Conservation (phyloP, 2,888 invertebrate species). For the Stramonita haemastoma region DNA sequence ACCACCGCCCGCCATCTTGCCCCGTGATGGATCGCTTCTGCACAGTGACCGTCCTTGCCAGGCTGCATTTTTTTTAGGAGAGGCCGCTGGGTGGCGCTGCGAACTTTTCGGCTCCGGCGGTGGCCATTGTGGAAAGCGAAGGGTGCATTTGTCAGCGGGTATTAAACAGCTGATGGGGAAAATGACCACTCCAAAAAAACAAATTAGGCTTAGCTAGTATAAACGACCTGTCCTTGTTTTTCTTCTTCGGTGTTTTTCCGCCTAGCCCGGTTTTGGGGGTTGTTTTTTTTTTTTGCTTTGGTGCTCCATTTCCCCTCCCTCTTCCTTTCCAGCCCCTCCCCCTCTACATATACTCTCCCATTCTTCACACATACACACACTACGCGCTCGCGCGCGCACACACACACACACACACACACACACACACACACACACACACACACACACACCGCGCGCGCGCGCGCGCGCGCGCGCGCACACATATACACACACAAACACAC, state of each 20-base stretch:
- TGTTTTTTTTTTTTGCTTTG: no score
- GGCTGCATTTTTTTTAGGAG: neutral
- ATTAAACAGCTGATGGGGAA: neutral
- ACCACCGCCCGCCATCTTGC: conserved; percentile 29
- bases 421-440: no score
- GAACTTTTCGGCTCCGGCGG: neutral
- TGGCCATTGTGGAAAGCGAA: neutral
- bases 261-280: no score
- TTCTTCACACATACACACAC: no score
- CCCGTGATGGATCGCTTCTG: conserved; percentile 30
- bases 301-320: neutral
- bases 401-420: no score
- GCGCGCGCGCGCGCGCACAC: no score
- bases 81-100: neutral
- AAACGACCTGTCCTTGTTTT: neutral
- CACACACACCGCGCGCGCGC: no score
- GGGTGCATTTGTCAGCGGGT: neutral
- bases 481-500: no score
- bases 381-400: no score
- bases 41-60: conserved; percentile 29
- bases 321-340: neutral
- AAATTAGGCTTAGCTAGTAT: neutral
- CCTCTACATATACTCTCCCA: neutral
- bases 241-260: neutral
- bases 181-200: conserved; percentile 14